A percentile compares a stretch with the other conserved stretches of the same genome.
Conservation (phyloP, 1,140 invertebrate species). For the Spodoptera litura region DNA sequence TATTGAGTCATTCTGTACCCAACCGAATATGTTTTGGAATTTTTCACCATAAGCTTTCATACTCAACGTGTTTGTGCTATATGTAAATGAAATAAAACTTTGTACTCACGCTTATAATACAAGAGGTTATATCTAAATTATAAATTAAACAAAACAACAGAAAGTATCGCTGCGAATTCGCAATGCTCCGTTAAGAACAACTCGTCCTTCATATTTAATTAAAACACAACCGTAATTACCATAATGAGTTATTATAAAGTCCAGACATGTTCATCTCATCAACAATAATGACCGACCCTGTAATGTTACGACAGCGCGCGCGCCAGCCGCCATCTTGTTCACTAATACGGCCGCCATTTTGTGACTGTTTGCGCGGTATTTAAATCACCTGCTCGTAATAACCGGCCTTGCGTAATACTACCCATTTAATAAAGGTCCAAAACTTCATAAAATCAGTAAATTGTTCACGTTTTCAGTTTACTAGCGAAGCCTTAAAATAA, state of each 20-base stretch:
- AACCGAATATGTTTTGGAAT: slow-evolving; percentile 3
- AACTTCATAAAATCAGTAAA: slow-evolving; percentile 40
- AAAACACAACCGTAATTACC: slow-evolving; percentile 11
- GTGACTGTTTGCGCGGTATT: slow-evolving; percentile 29
- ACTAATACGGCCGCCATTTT: slow-evolving; percentile 26
- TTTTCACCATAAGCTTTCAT: background rate
- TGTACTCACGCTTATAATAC: background rate
- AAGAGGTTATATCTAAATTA: background rate
- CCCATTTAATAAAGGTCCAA: slow-evolving; percentile 31
- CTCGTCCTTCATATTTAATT: background rate
- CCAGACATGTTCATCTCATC: slow-evolving; percentile 33
- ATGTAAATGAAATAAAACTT: background rate
- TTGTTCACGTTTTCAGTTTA: slow-evolving; percentile 20
- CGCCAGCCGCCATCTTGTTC: slow-evolving; percentile 29
- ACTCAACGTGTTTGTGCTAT: background rate
- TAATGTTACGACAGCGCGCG: slow-evolving; percentile 19
- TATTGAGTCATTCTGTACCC: slow-evolving; percentile 6
- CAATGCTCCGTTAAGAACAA: background rate
- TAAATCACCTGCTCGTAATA: slow-evolving; percentile 32
- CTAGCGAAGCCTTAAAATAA: slow-evolving; percentile 29
- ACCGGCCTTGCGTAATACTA: slow-evolving; percentile 5
- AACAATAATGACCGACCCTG: slow-evolving; percentile 14
- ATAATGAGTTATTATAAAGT: slow-evolving; percentile 34
- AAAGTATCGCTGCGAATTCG: background rate
- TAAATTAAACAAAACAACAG: background rate